A percentile compares a stretch with the other conserved stretches of the same genome.
These are phyloP conservation scores for Pseudopodoces humilis DNA, from an alignment of 2,113 vertebrate genomes.

Conservation along the genomic window DNA sequence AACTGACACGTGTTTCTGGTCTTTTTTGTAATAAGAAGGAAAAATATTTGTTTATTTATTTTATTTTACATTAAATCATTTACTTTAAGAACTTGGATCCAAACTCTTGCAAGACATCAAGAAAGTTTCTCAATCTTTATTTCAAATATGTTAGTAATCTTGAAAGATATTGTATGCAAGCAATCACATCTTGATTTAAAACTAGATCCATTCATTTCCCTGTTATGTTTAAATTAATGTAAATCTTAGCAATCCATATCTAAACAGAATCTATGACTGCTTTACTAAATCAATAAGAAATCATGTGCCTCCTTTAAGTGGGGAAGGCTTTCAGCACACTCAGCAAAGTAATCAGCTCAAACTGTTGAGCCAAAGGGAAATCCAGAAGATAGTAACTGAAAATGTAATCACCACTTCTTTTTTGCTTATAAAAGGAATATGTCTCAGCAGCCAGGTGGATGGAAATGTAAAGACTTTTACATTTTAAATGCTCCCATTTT, in stretches of 20 bases:
- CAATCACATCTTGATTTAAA: background rate
- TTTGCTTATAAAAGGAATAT: background rate
- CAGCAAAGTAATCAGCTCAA: background rate
- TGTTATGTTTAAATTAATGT: background rate
- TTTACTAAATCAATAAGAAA: background rate
- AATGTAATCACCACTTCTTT: background rate
- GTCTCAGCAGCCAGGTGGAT: background rate
- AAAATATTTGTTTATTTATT: background rate
- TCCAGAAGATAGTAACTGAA: background rate
- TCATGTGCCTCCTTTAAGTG: background rate
- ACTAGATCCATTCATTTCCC: background rate
- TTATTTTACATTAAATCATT: background rate
- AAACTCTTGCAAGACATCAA: background rate
- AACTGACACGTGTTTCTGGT: background rate
- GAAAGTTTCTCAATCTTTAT: background rate
- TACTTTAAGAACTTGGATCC: background rate
- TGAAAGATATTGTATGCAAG: background rate
- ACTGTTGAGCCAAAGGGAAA: background rate
- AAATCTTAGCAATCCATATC: background rate
- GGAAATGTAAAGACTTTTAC: background rate
- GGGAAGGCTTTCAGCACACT: background rate
- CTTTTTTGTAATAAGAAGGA: background rate
- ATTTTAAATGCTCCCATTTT: background rate
- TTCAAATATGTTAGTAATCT: background rate
- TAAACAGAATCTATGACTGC: background rate